Conservation (phyloP, 2,888 invertebrate genomes). For the Microchrysa polita region DNA sequence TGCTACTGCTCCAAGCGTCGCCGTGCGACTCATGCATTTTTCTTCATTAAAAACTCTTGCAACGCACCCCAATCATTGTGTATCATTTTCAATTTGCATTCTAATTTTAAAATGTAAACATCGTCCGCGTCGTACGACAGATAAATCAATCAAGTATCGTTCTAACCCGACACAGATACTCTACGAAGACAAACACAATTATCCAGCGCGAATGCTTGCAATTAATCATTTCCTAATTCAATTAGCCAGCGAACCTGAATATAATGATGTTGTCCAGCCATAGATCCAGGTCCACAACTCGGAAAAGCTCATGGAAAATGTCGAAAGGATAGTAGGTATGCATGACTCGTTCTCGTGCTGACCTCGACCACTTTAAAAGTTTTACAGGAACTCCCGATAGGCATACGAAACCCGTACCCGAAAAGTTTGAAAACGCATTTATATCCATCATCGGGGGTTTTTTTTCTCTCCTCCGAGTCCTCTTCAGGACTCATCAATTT, state of each 20-base stretch:
- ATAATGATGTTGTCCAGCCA: background rate
- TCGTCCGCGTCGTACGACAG: background rate
- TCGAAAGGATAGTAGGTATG: no score
- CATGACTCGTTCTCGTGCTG: background rate
- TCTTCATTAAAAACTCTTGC: no score
- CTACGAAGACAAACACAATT: background rate
- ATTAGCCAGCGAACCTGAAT: background rate
- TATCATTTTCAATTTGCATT: no score
- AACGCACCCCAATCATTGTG: no score
- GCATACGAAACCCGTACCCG: background rate
- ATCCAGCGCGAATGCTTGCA: background rate
- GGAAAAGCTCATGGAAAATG: background rate
- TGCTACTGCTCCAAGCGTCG: no score
- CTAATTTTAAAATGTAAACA: conserved; percentile 11
- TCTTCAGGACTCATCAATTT: conserved; percentile 35
- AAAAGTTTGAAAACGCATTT: conserved; percentile 36
- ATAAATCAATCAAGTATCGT: conserved; percentile 10
- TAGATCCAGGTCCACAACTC: no score
- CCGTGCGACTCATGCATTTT: no score
- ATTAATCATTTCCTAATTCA: conserved; percentile 20
- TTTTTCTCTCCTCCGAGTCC: no score
- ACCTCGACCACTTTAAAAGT: background rate
- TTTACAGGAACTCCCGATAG: background rate
- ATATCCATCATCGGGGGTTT: conserved; percentile 35
- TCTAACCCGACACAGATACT: background rate